Base-by-base conservation (phyloP, 53 echinoderm and acorn worm species). In the Apostichopus leukothele region DNA sequence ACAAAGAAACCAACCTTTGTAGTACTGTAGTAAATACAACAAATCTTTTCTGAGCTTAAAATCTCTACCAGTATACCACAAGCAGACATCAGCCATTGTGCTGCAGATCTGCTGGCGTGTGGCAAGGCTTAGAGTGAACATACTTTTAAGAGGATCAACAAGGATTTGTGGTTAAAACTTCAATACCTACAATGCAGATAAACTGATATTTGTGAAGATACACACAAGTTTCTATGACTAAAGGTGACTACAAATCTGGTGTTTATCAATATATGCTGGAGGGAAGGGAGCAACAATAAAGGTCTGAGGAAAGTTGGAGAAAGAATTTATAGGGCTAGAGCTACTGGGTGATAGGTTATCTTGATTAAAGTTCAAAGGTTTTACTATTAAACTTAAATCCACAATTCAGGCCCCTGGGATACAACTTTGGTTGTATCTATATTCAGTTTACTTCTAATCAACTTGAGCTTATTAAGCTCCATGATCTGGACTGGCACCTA, bases 291-390 rank as follows among this genome's bases (percentile, higher is more conserved):
- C 71, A 14, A 71, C 18, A 71, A 11, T 16, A 13, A 16, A 11
- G 16, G 3, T 71, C 71, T 71, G 71, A 19, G 5, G n/a, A 71
- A n/a, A 71, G 71, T 71, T 71, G 16, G 20, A 59, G 55, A 18
- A 16, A 81, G 20, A 54, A 59, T 81, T 81, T 59, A 53, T 52
- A 6, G 71, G 63, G 63, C 16, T 6, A 71, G 5, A 71, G 81
- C 55, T 59, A 81, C 81, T 81, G 81, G 81, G 81, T 81, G 81
- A 81, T 54, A 81, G 81, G 81, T 81, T 81, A 59, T 81, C 81
- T 81, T 81, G 81, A 81, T 81, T 81, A 22, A 19, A 55, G 60
- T 22, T 7, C 57, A 54, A 81, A 81, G 54, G 59, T 59, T 81
- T 71, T 19, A 5, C n/a, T 71, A 57, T 63, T 63, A 19, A n/a